A percentile compares a stretch with the other conserved stretches of the same genome.
These are phyloP conservation scores for Euura lappo DNA, from an alignment of 1,140 invertebrate species.

Conservation along the genomic window DNA sequence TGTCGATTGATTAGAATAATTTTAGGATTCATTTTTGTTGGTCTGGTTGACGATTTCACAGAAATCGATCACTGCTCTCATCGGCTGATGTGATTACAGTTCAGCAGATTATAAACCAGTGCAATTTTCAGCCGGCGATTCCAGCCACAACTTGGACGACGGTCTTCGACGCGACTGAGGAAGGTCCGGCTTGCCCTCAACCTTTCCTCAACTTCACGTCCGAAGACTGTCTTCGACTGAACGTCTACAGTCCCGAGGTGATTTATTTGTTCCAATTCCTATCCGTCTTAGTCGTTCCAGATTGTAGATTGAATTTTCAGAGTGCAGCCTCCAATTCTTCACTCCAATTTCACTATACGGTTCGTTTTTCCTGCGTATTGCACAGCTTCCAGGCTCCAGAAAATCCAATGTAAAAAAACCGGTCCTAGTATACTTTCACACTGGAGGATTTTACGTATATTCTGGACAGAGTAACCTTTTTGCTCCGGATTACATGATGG, in stretches of 20 bases:
- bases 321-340: no score
- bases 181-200: conserved; percentile 53
- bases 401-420: conserved; percentile 21
- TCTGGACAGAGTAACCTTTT: conserved; percentile 61
- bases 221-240: conserved; percentile 75
- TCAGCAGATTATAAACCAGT: no score
- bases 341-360: no score
- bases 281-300: no score
- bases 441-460: conserved; percentile 54
- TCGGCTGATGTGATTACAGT: no score
- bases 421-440: conserved; percentile 62
- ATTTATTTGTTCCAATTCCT: background rate
- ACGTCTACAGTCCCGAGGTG: conserved; percentile 67
- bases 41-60: background rate
- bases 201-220: no score
- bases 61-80: no score
- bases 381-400: background rate
- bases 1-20: no score
- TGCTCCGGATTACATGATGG: conserved; percentile 69
- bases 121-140: no score
- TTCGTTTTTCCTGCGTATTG: conserved; percentile 51
- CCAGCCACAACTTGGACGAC: conserved; percentile 62
- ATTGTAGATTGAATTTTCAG: no score
- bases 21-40: background rate
- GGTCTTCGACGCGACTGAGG: conserved; percentile 46